Evolutionary conservation across 2,113 vertebrate genomes (phyloP), one percentile per base, ranked within the genome.

Genomic region (Vulpes ferrilata): DNA sequence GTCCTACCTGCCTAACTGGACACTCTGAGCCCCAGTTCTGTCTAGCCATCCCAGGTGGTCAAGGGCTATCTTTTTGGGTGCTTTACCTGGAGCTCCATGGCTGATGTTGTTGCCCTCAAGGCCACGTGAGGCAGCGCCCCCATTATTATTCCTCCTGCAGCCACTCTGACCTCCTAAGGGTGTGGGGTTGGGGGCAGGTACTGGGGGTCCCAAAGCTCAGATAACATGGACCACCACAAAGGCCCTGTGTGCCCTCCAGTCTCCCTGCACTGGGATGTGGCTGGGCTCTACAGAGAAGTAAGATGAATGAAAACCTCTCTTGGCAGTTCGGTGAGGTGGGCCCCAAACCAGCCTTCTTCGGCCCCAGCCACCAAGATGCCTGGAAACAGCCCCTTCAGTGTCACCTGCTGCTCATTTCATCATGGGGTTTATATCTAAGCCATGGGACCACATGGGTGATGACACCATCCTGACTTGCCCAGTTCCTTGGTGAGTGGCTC

Each of bases 1-100:
- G 20, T 62, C 79, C 67, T 38, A 3, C 51, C 22, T 57, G 16
- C 5, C 1, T 27, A 16, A 30, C 10, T 25, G 57, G 48, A 8
- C 27, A 32, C 48, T 43, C 19, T 12, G 2, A 62, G 10, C 87
- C 35, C 11, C 15, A 0, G 10, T 90, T 78, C 74, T 30, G 11
- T 80, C 55, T 67, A 74, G 19, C 11, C 17, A 51, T 17, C 7
- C 3, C 17, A 11, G 11, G 32, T 27, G 11, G 30, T 13, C 64
- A 71, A 51, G 53, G 30, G 11, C 11, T 25, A 64, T 7, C 22
- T 11, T 59, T 11, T 10, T 48, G 15, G 57, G 6, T 7, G 60
- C 35, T 85, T 51, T 3, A 2, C 32, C 17, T 22, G 0, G 2
- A 62, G 57, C 10, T 93, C 48, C 1, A 0, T n/a, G 27, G 35